Conservation (phyloP, 2,888 invertebrate genomes). For the Adela reaumurella region DNA sequence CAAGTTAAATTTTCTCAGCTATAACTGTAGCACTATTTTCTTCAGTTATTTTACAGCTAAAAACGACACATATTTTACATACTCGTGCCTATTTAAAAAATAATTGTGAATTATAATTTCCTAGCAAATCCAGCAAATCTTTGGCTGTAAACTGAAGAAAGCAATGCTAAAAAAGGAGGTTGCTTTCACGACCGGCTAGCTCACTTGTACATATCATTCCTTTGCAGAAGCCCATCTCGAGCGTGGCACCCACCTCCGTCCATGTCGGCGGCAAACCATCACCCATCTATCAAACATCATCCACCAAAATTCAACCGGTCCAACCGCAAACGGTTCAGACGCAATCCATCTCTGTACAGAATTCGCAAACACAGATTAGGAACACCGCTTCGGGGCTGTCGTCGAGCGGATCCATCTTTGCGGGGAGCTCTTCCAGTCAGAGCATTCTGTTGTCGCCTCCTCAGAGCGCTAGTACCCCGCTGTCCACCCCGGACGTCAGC, state of each 20-base stretch:
- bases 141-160: too few relatives aligned
- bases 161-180: too few relatives aligned
- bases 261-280: slow-evolving; percentile 67
- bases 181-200: too few relatives aligned
- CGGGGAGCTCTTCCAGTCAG: slow-evolving; percentile 37
- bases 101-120: too few relatives aligned
- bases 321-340: slow-evolving; percentile 69
- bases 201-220: slow-evolving; percentile 47
- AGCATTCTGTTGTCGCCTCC: slow-evolving; percentile 56
- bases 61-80: too few relatives aligned
- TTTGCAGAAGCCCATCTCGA: slow-evolving; percentile 80
- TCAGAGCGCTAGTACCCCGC: slow-evolving; percentile 59
- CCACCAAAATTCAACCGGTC: slow-evolving; percentile 76
- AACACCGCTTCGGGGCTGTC: slow-evolving; percentile 49
- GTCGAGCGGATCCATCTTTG: slow-evolving; percentile 42
- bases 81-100: too few relatives aligned
- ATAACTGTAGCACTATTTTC: too few relatives aligned
- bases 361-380: slow-evolving; percentile 50
- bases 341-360: slow-evolving; percentile 28
- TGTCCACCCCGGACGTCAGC: slow-evolving; percentile 52
- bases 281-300: slow-evolving; percentile 76
- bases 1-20: too few relatives aligned
- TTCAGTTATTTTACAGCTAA: too few relatives aligned
- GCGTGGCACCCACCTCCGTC: slow-evolving; percentile 77
- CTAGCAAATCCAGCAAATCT: too few relatives aligned